A percentile compares a stretch with the other conserved stretches of the same genome.
phyloP scores from a whole-genome alignment of 2,113 vertebrate genomes.

The Pseudopipra pipra region DNA sequence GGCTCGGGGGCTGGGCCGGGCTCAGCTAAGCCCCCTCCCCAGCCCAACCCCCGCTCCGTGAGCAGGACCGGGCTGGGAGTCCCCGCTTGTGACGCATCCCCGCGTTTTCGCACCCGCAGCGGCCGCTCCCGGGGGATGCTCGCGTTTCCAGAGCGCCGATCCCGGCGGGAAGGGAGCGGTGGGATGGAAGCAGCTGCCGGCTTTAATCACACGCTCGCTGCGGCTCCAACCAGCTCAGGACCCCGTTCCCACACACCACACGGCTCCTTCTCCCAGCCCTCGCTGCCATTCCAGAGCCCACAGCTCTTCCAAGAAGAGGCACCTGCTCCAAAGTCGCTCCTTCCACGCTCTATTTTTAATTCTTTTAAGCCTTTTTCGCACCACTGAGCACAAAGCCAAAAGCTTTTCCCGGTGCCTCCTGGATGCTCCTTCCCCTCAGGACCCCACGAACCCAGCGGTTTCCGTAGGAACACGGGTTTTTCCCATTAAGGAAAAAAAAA shows the following conservation, averaged over 20 bases:
- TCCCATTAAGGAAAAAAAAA: background rate
- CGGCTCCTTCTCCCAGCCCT: background rate
- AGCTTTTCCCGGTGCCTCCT: background rate
- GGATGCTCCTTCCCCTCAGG: background rate
- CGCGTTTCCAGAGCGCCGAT: accelerated
- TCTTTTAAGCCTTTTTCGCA: background rate
- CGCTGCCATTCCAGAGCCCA: accelerated
- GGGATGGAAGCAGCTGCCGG: accelerated
- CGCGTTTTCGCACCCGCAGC: accelerated
- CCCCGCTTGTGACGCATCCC: background rate
- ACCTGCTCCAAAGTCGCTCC: background rate
- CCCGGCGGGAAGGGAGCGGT: accelerated
- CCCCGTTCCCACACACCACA: accelerated
- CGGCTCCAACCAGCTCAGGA: background rate
- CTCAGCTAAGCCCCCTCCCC: background rate
- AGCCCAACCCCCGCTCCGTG: background rate
- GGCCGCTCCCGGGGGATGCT: background rate
- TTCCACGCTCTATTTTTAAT: background rate
- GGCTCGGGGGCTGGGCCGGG: accelerated
- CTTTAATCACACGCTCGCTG: accelerated
- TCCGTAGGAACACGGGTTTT: background rate
- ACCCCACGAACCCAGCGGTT: background rate
- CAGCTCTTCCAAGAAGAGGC: background rate
- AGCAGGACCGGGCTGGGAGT: background rate
- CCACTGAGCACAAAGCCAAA: background rate